Percentiles rank a stretch among this genome's conserved stretches.
These are phyloP conservation scores for Chelonus insularis DNA, from an alignment of 1,140 invertebrate species.

Conservation along the genomic window DNA sequence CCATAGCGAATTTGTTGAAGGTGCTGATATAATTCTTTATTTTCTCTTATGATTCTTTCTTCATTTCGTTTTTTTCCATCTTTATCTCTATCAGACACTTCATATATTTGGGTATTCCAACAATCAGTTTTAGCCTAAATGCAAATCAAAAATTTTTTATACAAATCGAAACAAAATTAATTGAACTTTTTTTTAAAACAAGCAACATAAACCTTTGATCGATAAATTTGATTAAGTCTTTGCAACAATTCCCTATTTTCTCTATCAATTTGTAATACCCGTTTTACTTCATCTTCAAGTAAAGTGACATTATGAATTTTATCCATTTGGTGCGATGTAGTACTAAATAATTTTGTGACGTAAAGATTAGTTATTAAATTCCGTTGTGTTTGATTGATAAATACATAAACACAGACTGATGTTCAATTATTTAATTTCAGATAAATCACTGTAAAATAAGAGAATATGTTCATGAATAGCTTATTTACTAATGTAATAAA, in stretches of 20 bases:
- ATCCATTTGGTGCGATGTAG: no score
- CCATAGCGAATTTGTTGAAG: conserved; percentile 21
- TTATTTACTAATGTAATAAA: not conserved
- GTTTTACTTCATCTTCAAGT: conserved; percentile 40
- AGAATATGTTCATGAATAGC: no score
- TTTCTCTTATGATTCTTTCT: conserved; percentile 28
- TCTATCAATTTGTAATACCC: conserved; percentile 46
- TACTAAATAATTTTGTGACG: conserved; percentile 34
- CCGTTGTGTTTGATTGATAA: no score
- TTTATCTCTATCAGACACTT: conserved; percentile 9
- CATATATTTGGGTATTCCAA: conserved; percentile 38
- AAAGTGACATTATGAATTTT: conserved; percentile 44
- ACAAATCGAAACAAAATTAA: not conserved
- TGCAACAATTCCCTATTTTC: conserved; percentile 56
- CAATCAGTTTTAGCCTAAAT: conserved; percentile 45
- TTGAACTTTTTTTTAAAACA: not conserved
- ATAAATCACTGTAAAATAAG: no score
- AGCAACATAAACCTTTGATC: conserved; percentile 43
- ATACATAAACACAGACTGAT: no score
- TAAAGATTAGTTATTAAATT: not conserved
- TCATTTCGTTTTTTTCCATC: not conserved
- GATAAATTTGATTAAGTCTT: conserved; percentile 50
- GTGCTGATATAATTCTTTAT: conserved; percentile 34
- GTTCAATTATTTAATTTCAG: no score
- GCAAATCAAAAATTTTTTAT: not conserved